Conservation (phyloP, 2,888 invertebrate species). For the Cenopis cana region DNA sequence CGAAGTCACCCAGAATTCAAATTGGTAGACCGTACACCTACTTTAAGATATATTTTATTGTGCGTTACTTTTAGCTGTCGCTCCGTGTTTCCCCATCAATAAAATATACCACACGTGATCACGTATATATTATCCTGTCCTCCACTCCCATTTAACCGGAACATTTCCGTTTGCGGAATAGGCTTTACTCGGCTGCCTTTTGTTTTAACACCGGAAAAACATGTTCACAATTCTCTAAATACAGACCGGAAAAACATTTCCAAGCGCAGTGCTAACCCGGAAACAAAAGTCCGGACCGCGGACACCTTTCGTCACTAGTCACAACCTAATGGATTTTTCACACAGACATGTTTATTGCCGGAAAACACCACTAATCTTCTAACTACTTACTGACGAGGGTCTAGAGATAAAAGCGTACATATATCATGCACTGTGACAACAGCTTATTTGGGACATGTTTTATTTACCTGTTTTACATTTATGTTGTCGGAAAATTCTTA, state of each 20-base stretch:
- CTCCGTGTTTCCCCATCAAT: too few relatives aligned
- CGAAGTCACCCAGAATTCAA: too few relatives aligned
- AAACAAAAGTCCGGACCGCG: neutral
- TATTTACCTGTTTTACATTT: conserved; percentile 25
- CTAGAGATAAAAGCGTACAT: conserved; percentile 39
- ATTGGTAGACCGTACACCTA: too few relatives aligned
- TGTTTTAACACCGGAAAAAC: neutral
- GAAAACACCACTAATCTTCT: conserved; percentile 44
- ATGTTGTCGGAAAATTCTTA: neutral
- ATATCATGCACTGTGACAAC: conserved; percentile 39
- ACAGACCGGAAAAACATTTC: neutral
- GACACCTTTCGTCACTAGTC: conserved; percentile 36
- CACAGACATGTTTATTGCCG: conserved; percentile 41
- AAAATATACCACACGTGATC: too few relatives aligned
- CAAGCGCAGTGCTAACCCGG: too few relatives aligned
- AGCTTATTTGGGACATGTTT: conserved; percentile 29
- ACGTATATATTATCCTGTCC: too few relatives aligned
- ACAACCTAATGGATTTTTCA: conserved; percentile 39
- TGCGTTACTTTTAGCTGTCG: too few relatives aligned
- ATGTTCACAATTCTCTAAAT: neutral
- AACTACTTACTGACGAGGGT: conserved; percentile 36
- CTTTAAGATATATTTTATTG: too few relatives aligned
- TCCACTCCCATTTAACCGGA: too few relatives aligned
- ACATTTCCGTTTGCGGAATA: neutral
- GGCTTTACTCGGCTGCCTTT: neutral